A percentile compares a stretch with the other conserved stretches of the same genome.
Evolutionary conservation across 2,797 vertebrate species (phyloP).

Genomic region (Parauchenoglanis punctatus): DNA sequence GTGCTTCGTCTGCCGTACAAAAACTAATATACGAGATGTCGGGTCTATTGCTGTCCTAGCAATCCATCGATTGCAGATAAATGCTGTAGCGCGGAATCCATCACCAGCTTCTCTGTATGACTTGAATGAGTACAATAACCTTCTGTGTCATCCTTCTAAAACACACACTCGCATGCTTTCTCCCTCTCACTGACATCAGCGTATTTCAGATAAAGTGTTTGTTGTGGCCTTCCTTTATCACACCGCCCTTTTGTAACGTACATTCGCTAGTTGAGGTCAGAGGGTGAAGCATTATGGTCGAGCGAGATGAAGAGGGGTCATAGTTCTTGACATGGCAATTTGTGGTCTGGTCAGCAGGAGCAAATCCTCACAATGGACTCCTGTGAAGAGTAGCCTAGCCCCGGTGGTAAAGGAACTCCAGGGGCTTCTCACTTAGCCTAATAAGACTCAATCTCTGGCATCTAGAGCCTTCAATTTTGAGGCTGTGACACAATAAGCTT

Average conservation of each 20-base stretch:
- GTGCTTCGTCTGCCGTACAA: constrained; percentile 31
- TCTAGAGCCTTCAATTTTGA: constrained; percentile 45
- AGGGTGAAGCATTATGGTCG: constrained; percentile 76
- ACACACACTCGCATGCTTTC: constrained; percentile 2
- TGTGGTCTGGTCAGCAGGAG: constrained; percentile 79
- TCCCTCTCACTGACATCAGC: constrained; percentile 42
- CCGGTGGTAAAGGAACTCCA: constrained; percentile 73
- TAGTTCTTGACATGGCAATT: constrained; percentile 90
- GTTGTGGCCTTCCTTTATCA: constrained; percentile 27
- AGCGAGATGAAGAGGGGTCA: constrained; percentile 64
- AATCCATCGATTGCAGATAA: constrained; percentile 46
- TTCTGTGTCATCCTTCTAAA: constrained; percentile 26
- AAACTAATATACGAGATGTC: constrained; percentile 49
- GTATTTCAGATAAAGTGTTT: constrained; percentile 40
- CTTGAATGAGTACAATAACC: constrained; percentile 42
- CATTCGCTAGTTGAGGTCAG: constrained; percentile 68
- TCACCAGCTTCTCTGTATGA: constrained; percentile 39
- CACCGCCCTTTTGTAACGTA: constrained; percentile 59
- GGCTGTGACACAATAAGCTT: neutral
- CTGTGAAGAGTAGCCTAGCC: constrained; percentile 65
- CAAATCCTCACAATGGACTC: constrained; percentile 80
- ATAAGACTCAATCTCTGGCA: constrained; percentile 90
- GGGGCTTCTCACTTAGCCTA: constrained; percentile 78
- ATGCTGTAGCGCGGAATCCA: constrained; percentile 47
- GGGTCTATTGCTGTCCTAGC: constrained; percentile 46